Conservation (phyloP, 2,113 vertebrate genomes). For the Dicentrarchus labrax region DNA sequence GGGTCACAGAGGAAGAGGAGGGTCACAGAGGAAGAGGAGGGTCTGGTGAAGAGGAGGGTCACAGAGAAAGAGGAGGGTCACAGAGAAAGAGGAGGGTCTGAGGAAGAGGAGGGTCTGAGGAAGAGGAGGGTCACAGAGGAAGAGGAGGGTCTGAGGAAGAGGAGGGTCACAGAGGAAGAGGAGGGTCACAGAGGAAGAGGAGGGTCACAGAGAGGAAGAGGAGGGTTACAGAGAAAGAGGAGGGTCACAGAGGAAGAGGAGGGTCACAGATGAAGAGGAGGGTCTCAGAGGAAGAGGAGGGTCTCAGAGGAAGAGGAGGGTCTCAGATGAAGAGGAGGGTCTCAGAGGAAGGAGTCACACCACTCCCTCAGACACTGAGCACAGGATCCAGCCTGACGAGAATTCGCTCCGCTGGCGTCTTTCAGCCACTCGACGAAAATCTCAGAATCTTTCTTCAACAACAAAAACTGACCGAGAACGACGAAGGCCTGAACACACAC, state of each 20-base stretch:
- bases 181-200: too few relatives aligned
- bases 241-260: too few relatives aligned
- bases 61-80: slow-evolving; percentile 80
- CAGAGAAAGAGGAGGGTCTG: slow-evolving; percentile 42
- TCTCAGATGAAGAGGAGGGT: background rate
- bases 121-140: slow-evolving; percentile 38
- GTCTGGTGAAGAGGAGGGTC: background rate
- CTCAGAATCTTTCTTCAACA: slow-evolving; percentile 77
- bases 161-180: too few relatives aligned
- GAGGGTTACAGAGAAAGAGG: background rate
- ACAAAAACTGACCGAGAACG: slow-evolving; percentile 82
- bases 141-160: too few relatives aligned
- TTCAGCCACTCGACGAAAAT: slow-evolving; percentile 83
- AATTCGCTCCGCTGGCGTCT: slow-evolving; percentile 72
- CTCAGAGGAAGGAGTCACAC: slow-evolving; percentile 82
- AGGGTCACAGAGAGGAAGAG: too few relatives aligned
- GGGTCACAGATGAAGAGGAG: background rate
- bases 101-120: slow-evolving; percentile 76
- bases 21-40: too few relatives aligned
- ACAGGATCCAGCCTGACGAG: slow-evolving; percentile 76
- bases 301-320: background rate
- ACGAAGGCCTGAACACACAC: slow-evolving; percentile 67
- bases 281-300: too few relatives aligned
- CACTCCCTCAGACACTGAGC: slow-evolving; percentile 79
- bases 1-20: too few relatives aligned